Evolutionary conservation across 2,797 vertebrate species (phyloP).

Genomic region (Hypotaenidia philippensis): DNA sequence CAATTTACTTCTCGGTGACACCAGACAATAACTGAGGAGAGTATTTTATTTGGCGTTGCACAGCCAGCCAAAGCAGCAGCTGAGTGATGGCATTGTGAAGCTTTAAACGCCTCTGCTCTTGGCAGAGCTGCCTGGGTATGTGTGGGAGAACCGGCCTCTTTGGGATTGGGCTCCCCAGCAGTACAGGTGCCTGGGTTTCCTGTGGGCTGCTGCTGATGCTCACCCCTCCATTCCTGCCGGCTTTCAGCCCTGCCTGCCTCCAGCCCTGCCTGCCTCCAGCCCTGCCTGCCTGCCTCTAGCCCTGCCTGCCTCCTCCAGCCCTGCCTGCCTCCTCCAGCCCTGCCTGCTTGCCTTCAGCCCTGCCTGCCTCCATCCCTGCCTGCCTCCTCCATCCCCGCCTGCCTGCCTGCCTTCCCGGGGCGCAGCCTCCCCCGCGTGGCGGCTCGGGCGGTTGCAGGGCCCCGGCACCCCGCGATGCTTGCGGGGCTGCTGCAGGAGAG

Average conservation of each 20-base stretch:
- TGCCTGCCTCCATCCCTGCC: too few relatives aligned
- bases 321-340: too few relatives aligned
- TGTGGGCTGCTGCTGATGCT: rapidly evolving
- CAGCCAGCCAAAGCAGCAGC: not conserved
- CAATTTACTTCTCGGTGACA: not conserved
- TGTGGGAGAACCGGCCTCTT: not conserved
- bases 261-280: too few relatives aligned
- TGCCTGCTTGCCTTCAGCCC: too few relatives aligned
- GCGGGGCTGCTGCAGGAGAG: not conserved
- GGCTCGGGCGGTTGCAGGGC: not conserved
- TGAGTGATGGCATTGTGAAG: not conserved
- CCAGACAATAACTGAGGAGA: not conserved
- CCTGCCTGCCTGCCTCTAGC: too few relatives aligned
- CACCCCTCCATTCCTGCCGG: rapidly evolving
- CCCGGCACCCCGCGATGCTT: not conserved
- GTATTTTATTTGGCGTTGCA: not conserved
- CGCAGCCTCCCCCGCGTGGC: not conserved
- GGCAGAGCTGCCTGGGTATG: not conserved
- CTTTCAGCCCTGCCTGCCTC: not conserved
- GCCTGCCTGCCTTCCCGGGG: not conserved
- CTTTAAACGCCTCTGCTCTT: not conserved
- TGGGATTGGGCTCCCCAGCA: rapidly evolving
- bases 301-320: too few relatives aligned
- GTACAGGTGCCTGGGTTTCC: not conserved
- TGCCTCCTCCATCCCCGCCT: too few relatives aligned